Base-by-base conservation (phyloP, 1,140 invertebrate genomes). In the Potamilus streckersoni region DNA sequence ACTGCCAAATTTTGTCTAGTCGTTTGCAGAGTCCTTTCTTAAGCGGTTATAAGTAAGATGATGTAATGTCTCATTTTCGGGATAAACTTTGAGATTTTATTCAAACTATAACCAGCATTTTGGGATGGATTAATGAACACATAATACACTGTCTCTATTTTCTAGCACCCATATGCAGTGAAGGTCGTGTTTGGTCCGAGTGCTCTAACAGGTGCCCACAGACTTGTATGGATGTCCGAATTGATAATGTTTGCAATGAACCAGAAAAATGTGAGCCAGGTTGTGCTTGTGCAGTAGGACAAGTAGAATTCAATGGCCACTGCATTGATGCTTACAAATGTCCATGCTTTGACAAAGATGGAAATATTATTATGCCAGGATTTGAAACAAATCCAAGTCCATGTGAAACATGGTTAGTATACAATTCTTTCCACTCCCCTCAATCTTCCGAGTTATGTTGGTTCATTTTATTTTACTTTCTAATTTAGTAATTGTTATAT, bases 331-430 rank as follows among this genome's bases (percentile, higher is more conserved):
- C 60, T 23, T 67, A 55, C 11, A 65, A 66, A 19, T 80, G 78
- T 59, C 78, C 78, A 20, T 80, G 78, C 49, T 80, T 73, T 23
- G 74, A 80, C 63, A 71, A 76, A 0, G 68, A 69, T 19, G 74
- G 74, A n/a, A 73, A 73, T 31, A 61, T 62, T 17, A 58, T 80
- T 11, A 38, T 76, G 17, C 74, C 65, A 65, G 67, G 69, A 56
- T 69, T 76, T 55, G 71, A 69, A 19, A 56, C 69, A 4, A 59
- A 31, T 15, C 31, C n/a, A 58, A 20, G 23, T 61, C 57, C 68
- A 20, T 80, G 78, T 62, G 74, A 80, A 65, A 69, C 74, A 60
- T 80, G 78, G 78, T 76, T 66, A 8, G 78, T 70, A 17, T 19
- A n/a, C 23, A 31, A 8, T 17, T 67, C n/a, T 68, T 55, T 19